Base-by-base conservation (phyloP, 2,797 vertebrate species). In the Lindbergichthys nudifrons region DNA sequence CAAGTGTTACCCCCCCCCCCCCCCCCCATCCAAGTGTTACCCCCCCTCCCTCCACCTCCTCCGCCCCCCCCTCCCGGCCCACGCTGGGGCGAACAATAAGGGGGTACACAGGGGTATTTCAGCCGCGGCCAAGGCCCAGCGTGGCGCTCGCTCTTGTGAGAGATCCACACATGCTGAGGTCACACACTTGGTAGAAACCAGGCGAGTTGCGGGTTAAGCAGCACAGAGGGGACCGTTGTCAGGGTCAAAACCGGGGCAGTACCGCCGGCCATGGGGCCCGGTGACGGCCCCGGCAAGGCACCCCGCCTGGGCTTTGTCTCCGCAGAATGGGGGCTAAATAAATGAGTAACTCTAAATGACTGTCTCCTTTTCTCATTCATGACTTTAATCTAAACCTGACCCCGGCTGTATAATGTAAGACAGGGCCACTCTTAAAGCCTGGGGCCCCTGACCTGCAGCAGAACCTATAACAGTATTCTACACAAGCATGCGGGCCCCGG, bases 331-430 rank as follows among this genome's bases (percentile, higher is more conserved):
- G 70, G 65, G 82, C 83, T 87, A 90, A 92, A 95, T 93, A 93
- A 95, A 95, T 92, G 93, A 94, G 89, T 93, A 94, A 91, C 92
- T 93, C 89, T 90, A 93, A 94, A 93, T 94, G 91, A 92, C 85
- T 89, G 86, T 92, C 91, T 90, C 89, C 89, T 90, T 93, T 94
- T 93, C 89, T 90, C 92, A 93, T 94, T 93, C 93, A 92, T 86
- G 87, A 85, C 87, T 90, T 92, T 88, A 89, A 93, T 93, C 88
- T 88, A 89, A 90, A 94, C 89, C 90, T 89, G 85, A 86, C 89
- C 86, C 52, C 13, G 75, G 86, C 84, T 88, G 84, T 88, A 90
- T 90, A 88, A 93, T 93, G 85, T 87, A 79, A 82, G 79, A 51
- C 65, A 80, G 80, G 72, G 77, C 68, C 59, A 18, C 56, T 79